These are phyloP conservation scores for Tautogolabrus adspersus DNA, from an alignment of 2,113 vertebrate genomes.

Conservation along the genomic window DNA sequence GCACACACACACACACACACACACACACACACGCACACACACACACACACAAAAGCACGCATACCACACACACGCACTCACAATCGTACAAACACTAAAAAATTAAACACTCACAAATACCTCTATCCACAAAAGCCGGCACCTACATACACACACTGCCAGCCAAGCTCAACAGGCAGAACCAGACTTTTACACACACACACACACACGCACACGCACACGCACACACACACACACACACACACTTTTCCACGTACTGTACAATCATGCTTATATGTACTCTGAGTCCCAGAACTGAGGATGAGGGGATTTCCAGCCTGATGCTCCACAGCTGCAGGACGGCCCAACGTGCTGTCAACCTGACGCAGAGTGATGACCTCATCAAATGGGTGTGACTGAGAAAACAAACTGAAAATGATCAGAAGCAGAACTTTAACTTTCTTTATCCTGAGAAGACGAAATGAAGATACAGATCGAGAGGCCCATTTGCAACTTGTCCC, in stretches of 20 bases:
- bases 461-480: not conserved
- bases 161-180: constrained; percentile 67
- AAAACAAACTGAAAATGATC: constrained; percentile 52
- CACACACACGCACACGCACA: constrained; percentile 27
- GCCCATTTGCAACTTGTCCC: not conserved
- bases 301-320: constrained; percentile 76
- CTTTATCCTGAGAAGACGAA: not conserved
- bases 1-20: constrained; percentile 4
- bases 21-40: constrained; percentile 13
- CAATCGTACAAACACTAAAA: constrained; percentile 19
- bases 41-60: too few species aligned
- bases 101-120: constrained; percentile 53
- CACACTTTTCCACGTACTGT: constrained; percentile 12
- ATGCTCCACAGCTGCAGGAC: constrained; percentile 71
- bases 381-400: constrained; percentile 49
- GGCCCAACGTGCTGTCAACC: constrained; percentile 48
- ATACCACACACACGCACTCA: not conserved
- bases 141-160: constrained; percentile 70
- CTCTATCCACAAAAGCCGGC: constrained; percentile 41
- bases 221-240: constrained; percentile 16
- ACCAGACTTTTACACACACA: constrained; percentile 13
- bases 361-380: constrained; percentile 72
- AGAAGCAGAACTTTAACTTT: constrained; percentile 24
- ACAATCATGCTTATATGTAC: constrained; percentile 12
- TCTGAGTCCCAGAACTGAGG: constrained; percentile 17